Evolutionary conservation across 2,797 vertebrate species (phyloP), one percentile per base, ranked within the genome.

Genomic region (Sebastes ruberrimus): DNA sequence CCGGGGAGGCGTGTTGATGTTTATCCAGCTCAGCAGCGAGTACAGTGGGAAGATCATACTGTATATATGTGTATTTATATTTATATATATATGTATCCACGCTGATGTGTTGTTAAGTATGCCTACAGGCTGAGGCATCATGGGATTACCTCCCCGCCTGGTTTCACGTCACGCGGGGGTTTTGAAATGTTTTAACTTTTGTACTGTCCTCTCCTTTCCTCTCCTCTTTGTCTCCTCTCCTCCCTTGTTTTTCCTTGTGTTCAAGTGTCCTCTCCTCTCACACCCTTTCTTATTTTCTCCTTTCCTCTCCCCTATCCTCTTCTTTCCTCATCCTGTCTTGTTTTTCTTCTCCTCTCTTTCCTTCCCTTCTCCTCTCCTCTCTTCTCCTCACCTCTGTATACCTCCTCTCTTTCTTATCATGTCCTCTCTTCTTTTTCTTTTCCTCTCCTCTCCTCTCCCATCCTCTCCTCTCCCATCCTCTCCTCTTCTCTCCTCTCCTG

Each of bases 51-150:
- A 65, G 61, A 66, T 30, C 30, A 14, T 7, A 25, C 42, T 35
- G 13, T 18, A 65, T n/a, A 4, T 5, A 35, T 14, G 11, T 13
- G 33, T 35, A 11, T 35, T 13, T 35, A 13, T 23, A 35, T 23
- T 11, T 11, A 63, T 8, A 60, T 32, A 20, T 60, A 61, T 10
- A 20, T 10, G 11, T 38, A 38, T 38, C 35, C 3, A 2, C 28
- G 22, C 61, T 14, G 30, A 32, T 65, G 46, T 56, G 62, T 23
- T 74, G 30, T 46, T 70, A 32, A 62, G 25, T 52, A 8, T 9
- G 27, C 62, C 78, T 16, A 18, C 23, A 23, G 69, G 74, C 74
- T 6, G 59, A 1, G 52, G 74, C 71, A 33, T 55, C 77, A 35
- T 13, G 53, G 55, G 64, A 81, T 83, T 28, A 64, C 28, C 18